Evolutionary conservation across 2,888 invertebrate genomes (phyloP).

Genomic region (Venustoraphidia nigricollis): DNA sequence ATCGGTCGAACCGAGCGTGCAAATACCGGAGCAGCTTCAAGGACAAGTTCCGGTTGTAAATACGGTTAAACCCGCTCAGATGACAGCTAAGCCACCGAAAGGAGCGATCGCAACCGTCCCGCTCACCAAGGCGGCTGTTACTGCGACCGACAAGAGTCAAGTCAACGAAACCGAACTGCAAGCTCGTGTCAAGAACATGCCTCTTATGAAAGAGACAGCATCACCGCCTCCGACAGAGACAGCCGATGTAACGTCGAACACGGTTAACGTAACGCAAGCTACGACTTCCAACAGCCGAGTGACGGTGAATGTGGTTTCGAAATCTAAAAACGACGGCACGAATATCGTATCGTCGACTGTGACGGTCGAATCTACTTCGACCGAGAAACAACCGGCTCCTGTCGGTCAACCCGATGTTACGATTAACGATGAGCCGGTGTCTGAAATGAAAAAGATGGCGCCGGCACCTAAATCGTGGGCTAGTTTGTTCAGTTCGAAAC

Average conservation of each 20-base stretch:
- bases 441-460: background rate
- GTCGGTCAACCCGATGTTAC: slow-evolving; percentile 29
- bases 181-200: no score
- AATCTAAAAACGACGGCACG: slow-evolving; percentile 15
- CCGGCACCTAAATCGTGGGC: slow-evolving; percentile 45
- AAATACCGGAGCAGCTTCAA: slow-evolving; percentile 29
- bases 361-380: slow-evolving; percentile 19
- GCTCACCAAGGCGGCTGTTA: slow-evolving; percentile 17
- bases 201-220: background rate
- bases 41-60: slow-evolving; percentile 18
- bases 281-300: no score
- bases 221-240: background rate
- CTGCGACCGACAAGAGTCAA: background rate
- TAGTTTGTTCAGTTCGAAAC: slow-evolving; percentile 35
- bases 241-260: no score
- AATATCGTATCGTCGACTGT: slow-evolving; percentile 27
- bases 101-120: slow-evolving; percentile 21
- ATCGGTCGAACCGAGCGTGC: slow-evolving; percentile 20
- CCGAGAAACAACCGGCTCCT: slow-evolving; percentile 20
- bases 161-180: background rate
- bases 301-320: no score
- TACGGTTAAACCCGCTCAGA: background rate
- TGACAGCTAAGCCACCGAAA: slow-evolving; percentile 13
- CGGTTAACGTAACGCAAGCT: no score
- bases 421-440: slow-evolving; percentile 17